These are phyloP conservation scores for Petrolisthes cinctipes DNA, from an alignment of 2,888 invertebrate genomes.

Conservation along the genomic window DNA sequence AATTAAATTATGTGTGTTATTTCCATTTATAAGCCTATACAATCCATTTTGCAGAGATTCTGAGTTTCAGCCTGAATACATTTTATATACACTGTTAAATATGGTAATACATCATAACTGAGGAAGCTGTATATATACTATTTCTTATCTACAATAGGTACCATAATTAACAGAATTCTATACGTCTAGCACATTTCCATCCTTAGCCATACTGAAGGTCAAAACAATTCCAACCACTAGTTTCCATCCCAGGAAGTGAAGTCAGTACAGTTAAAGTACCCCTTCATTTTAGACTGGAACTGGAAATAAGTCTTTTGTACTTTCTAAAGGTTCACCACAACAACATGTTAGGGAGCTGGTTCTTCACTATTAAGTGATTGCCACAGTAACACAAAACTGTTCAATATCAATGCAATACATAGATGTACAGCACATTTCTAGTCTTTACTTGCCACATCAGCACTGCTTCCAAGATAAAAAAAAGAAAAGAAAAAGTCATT, in stretches of 20 bases:
- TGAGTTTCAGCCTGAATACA: background rate
- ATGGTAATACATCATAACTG: background rate
- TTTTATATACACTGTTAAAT: constrained; percentile 9
- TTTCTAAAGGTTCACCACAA: constrained; percentile 58
- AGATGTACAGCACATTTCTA: too few relatives aligned
- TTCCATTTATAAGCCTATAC: background rate
- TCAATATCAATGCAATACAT: too few relatives aligned
- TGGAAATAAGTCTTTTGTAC: constrained; percentile 57
- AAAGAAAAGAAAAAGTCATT: too few relatives aligned
- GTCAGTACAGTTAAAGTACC: constrained; percentile 8
- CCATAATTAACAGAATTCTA: background rate
- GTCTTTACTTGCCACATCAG: too few relatives aligned
- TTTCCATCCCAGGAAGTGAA: background rate
- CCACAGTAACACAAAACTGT: too few relatives aligned
- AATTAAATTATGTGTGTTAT: background rate
- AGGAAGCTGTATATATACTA: background rate
- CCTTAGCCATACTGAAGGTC: background rate
- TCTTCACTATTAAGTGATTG: too few relatives aligned
- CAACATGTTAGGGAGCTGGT: background rate
- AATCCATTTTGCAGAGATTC: background rate
- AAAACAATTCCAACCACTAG: background rate
- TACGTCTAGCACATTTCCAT: background rate
- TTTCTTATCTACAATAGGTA: background rate
- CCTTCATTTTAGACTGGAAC: constrained; percentile 38
- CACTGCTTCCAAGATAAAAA: too few relatives aligned